Conservation (phyloP, 2,113 vertebrate genomes). For the Lepus timidus region DNA sequence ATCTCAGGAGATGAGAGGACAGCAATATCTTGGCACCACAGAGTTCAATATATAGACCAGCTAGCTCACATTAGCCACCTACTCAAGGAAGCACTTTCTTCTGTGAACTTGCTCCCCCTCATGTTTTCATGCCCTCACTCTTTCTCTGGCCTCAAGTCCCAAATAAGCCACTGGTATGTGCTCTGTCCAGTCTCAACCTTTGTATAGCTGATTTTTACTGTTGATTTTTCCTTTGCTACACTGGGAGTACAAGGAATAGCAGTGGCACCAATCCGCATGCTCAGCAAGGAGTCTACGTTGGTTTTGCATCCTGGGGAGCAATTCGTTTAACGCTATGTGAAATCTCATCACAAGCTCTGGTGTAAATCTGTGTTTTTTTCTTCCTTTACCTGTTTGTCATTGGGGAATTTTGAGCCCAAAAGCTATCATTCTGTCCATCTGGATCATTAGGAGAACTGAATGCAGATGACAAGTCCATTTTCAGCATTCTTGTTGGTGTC, state of each 20-base stretch:
- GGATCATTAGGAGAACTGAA: constrained; percentile 90
- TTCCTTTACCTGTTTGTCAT: constrained; percentile 86
- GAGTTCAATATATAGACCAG: too few relatives aligned
- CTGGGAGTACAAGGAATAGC: constrained; percentile 93
- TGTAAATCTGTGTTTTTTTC: too few relatives aligned
- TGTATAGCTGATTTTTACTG: constrained; percentile 86
- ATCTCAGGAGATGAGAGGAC: too few relatives aligned
- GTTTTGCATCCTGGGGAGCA: constrained; percentile 88
- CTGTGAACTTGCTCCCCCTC: too few relatives aligned
- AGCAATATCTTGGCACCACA: too few relatives aligned
- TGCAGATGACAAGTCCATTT: constrained; percentile 80
- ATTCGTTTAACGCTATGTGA: too few relatives aligned
- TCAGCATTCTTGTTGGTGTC: constrained; percentile 86
- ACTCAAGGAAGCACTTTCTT: too few relatives aligned
- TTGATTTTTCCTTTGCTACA: constrained; percentile 85
- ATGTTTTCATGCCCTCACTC: too few relatives aligned
- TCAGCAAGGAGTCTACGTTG: constrained; percentile 89
- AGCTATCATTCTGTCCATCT: constrained; percentile 90
- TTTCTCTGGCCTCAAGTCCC: too few relatives aligned
- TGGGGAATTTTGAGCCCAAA: constrained; percentile 92
- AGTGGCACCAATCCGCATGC: constrained; percentile 94
- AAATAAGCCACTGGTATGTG: not conserved
- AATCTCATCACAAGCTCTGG: too few relatives aligned
- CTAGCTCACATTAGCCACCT: too few relatives aligned
- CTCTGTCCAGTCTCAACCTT: constrained; percentile 79